phyloP scores from a whole-genome alignment of 2,888 invertebrate species.

The Coelinius sp. region DNA sequence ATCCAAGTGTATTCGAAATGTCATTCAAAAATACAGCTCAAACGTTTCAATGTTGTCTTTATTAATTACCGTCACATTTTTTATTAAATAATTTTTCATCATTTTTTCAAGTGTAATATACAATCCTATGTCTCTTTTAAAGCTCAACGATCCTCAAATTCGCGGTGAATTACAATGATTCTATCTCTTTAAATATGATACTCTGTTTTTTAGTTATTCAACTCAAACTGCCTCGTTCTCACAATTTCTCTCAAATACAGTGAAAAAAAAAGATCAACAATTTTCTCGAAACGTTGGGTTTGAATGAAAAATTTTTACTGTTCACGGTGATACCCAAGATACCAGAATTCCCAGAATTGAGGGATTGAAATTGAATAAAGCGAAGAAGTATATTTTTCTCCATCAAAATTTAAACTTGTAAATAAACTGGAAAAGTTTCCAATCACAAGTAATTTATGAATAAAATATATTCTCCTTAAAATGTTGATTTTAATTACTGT shows the following conservation, averaged over 20 bases:
- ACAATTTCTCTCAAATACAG: not conserved
- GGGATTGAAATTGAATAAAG: not conserved
- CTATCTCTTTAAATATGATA: not conserved
- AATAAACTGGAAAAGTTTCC: not conserved
- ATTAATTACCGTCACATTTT: not conserved
- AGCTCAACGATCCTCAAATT: conserved; percentile 22
- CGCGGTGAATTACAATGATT: not conserved
- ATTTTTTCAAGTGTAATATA: not conserved
- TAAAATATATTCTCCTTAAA: not conserved
- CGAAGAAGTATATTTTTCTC: not conserved
- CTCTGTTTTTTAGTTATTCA: not conserved
- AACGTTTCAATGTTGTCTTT: conserved; percentile 30
- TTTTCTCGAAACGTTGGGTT: not conserved
- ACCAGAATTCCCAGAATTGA: not conserved
- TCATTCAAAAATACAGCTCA: conserved; percentile 43
- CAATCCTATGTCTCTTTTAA: conserved; percentile 3
- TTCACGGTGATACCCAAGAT: not conserved
- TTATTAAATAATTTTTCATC: not conserved
- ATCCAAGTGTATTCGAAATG: conserved; percentile 40
- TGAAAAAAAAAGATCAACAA: not conserved
- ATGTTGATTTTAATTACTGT: too few relatives aligned
- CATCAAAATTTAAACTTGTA: not conserved
- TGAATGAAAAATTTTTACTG: not conserved
- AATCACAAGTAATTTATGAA: not conserved
- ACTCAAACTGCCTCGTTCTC: not conserved